These are phyloP conservation scores for Acestrorhynchus altus DNA, from an alignment of 2,797 vertebrate genomes.

Conservation along the genomic window DNA sequence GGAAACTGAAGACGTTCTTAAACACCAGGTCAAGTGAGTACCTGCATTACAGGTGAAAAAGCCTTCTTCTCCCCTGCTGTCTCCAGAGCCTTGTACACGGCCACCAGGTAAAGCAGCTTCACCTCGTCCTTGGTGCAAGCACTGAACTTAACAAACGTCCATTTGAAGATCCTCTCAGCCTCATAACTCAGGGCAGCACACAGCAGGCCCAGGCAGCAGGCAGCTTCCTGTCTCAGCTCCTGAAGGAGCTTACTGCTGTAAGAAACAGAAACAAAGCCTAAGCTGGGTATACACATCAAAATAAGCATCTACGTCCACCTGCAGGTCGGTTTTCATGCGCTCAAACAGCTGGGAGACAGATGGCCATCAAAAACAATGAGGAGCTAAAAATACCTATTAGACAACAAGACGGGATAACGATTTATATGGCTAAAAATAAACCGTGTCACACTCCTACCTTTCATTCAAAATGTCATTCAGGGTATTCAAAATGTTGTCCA, in stretches of 20 bases:
- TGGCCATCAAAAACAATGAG: background rate
- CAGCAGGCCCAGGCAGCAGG: slow-evolving; percentile 92
- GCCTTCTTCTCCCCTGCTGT: slow-evolving; percentile 97
- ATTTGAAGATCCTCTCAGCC: slow-evolving; percentile 98
- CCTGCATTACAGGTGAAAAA: slow-evolving; percentile 98
- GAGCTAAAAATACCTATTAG: slow-evolving; percentile 24
- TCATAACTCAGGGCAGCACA: slow-evolving; percentile 95
- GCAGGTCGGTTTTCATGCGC: background rate
- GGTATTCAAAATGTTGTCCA: slow-evolving; percentile 96
- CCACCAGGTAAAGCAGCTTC: slow-evolving; percentile 94
- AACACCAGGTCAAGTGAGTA: slow-evolving; percentile 56
- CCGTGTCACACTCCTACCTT: slow-evolving; percentile 80
- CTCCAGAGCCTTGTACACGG: slow-evolving; percentile 92
- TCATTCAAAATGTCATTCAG: slow-evolving; percentile 97
- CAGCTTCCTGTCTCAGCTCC: slow-evolving; percentile 95
- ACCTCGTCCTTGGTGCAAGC: slow-evolving; percentile 94
- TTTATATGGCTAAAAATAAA: slow-evolving; percentile 23
- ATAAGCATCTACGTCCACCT: background rate
- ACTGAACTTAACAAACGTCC: slow-evolving; percentile 96
- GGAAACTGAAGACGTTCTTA: background rate
- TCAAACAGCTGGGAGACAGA: slow-evolving; percentile 3
- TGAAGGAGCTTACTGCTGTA: slow-evolving; percentile 97
- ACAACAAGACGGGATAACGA: background rate
- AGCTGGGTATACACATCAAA: background rate
- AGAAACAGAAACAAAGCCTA: slow-evolving; percentile 41